Evolutionary conservation across 2,113 vertebrate genomes (phyloP).

Genomic region (Brachyhypopomus occidentalis): DNA sequence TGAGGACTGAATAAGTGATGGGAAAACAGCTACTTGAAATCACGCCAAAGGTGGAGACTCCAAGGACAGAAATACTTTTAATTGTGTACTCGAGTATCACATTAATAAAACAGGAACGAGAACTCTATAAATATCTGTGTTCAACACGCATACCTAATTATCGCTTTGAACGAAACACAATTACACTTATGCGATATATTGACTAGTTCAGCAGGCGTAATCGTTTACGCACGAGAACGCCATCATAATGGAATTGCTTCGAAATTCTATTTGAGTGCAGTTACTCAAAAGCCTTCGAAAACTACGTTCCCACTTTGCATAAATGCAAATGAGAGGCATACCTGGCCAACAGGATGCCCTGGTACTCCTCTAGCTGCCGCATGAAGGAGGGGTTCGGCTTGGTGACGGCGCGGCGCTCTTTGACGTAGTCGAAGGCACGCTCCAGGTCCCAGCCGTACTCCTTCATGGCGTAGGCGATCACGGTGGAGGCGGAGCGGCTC

Average conservation of each 20-base stretch:
- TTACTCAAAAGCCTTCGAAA: not conserved
- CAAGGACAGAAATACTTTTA: constrained; percentile 11
- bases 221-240: not conserved
- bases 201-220: not conserved
- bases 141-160: not conserved
- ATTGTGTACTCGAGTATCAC: constrained; percentile 1
- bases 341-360: constrained; percentile 97
- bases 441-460: constrained; percentile 97
- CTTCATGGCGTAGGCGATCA: constrained; percentile 98
- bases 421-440: constrained; percentile 90
- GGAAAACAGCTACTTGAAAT: constrained; percentile 25
- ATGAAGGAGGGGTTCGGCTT: constrained; percentile 98
- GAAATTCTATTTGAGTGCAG: not conserved
- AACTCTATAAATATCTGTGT: not conserved
- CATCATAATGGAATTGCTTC: not conserved
- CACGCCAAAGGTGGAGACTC: not conserved
- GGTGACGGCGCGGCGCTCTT: constrained; percentile 89
- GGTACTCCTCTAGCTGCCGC: constrained; percentile 97
- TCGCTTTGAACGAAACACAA: no score
- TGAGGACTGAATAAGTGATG: not conserved
- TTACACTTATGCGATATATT: not conserved
- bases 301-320: constrained; percentile 1
- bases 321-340: constrained; percentile 55
- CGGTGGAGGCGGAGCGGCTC: constrained; percentile 94
- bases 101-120: not conserved